Base-by-base conservation (phyloP, 2,888 invertebrate genomes). In the Zygothrica quintamaculata region DNA sequence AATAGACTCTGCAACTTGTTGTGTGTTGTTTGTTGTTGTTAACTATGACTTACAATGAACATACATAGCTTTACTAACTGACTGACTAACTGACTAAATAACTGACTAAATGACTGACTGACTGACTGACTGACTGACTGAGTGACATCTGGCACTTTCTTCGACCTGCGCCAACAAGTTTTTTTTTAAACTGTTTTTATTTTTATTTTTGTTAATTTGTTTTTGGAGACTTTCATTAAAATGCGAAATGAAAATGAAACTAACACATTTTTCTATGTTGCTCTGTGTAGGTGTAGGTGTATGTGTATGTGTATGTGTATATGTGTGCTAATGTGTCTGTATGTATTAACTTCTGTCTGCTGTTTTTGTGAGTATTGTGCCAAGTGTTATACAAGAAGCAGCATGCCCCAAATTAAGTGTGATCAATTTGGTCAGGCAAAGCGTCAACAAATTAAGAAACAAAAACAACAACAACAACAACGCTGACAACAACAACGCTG, bases 341-440 rank as follows among this genome's bases (percentile, higher is more conserved):
- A 25, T 8, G 11, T 18, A 18, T 13, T 29, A 1, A 22, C 18
- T 22, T 22, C 9, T 29, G 29, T 5, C 29, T 29, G 7, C 29
- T 5, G 5, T 9, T 29, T 18, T 36, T 33, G n/a, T 31, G 7
- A 22, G 26, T 11, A 18, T 29, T 8, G 2, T 55, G 53, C 31
- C 65, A 44, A 55, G 50, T 53, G 65, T 51, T 61, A 46, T 60
- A 64, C 55, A 58, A 77, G 75, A 25, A 55, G 57, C 57, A 25
- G 58, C 61, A 62, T 77, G 74, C 56, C 74, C 69, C 55, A 65
- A 58, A 75, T 77, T 43, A 58, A 53, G 62, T 62, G 53, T 61
- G 43, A 73, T 58, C 56, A 68, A 76, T 58, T 64, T 55, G 61
- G 58, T 50, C 39, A 55, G 25, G 37, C 44, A 22, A 58, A 33